Evolutionary conservation across 2,797 vertebrate genomes (phyloP).

Genomic region (Clarias platycephalus): DNA sequence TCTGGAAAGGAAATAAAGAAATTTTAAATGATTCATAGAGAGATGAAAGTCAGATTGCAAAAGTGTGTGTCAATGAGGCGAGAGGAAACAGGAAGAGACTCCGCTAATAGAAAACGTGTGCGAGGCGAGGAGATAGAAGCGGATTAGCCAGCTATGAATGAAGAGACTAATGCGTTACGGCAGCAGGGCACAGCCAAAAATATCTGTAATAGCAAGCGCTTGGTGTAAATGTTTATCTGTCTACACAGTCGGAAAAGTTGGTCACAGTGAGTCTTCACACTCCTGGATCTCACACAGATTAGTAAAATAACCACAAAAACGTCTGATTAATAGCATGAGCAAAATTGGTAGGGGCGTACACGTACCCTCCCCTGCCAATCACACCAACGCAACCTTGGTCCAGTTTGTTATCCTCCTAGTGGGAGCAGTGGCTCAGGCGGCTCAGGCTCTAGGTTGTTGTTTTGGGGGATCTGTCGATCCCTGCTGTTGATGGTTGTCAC

Average conservation of each 20-base stretch:
- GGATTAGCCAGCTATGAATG: background rate
- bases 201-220: background rate
- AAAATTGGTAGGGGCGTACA: background rate
- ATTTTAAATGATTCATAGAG: background rate
- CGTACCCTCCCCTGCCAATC: background rate
- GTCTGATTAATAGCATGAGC: background rate
- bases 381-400: background rate
- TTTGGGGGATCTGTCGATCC: too few relatives aligned
- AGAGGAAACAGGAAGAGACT: background rate
- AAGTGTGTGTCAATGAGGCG: background rate
- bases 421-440: too few relatives aligned
- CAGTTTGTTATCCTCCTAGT: too few relatives aligned
- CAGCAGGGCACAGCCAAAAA: background rate
- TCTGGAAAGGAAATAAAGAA: slow-evolving; percentile 12
- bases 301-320: too few relatives aligned
- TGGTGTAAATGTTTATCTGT: slow-evolving; percentile 5
- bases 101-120: background rate
- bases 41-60: slow-evolving; percentile 12
- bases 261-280: background rate
- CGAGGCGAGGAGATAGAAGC: background rate
- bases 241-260: background rate
- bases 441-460: too few relatives aligned
- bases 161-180: background rate
- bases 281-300: background rate
- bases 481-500: too few relatives aligned